A percentile compares a stretch with the other conserved stretches of the same genome.
Evolutionary conservation across 1,140 invertebrate genomes (phyloP).

Genomic region (Chymomyza costata): DNA sequence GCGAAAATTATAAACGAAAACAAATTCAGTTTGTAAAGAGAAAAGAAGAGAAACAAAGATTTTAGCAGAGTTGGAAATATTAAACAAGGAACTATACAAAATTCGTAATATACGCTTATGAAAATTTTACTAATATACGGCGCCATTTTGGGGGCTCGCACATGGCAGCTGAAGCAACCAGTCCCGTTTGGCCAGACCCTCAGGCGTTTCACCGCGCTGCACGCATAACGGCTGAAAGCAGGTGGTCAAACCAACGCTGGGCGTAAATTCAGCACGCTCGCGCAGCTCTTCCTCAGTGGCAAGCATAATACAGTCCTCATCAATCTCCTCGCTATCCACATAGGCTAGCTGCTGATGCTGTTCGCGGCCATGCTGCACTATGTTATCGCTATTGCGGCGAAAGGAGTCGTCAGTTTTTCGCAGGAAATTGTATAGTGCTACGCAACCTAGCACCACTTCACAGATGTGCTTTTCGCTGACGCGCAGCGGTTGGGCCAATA

Average conservation of each 20-base stretch:
- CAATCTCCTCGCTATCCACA: conserved; percentile 54
- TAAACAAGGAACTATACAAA: conserved; percentile 73
- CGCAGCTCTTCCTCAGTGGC: conserved; percentile 63
- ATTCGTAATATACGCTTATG: conserved; percentile 69
- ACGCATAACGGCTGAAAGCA: conserved; percentile 55
- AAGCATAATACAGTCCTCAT: conserved; percentile 68
- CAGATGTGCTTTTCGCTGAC: conserved; percentile 63
- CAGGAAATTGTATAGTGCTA: conserved; percentile 69
- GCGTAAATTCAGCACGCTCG: conserved; percentile 60
- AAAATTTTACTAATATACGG: conserved; percentile 66
- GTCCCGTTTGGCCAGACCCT: conserved; percentile 53
- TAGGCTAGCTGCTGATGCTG: conserved; percentile 47
- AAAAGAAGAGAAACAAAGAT: too few species aligned
- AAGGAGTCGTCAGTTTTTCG: conserved; percentile 67
- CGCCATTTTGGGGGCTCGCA: conserved; percentile 32
- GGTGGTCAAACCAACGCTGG: conserved; percentile 60
- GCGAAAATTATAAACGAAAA: not conserved
- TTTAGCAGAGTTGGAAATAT: conserved; percentile 30
- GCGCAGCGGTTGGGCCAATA: conserved; percentile 58
- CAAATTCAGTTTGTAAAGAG: conserved; percentile 34
- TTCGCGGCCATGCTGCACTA: conserved; percentile 45
- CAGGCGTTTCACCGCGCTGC: conserved; percentile 54
- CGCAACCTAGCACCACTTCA: conserved; percentile 65
- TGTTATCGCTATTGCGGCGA: conserved; percentile 60
- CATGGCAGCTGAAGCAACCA: conserved; percentile 53